Evolutionary conservation across 2,888 invertebrate genomes (phyloP).

Genomic region (Campoplex nolae): DNA sequence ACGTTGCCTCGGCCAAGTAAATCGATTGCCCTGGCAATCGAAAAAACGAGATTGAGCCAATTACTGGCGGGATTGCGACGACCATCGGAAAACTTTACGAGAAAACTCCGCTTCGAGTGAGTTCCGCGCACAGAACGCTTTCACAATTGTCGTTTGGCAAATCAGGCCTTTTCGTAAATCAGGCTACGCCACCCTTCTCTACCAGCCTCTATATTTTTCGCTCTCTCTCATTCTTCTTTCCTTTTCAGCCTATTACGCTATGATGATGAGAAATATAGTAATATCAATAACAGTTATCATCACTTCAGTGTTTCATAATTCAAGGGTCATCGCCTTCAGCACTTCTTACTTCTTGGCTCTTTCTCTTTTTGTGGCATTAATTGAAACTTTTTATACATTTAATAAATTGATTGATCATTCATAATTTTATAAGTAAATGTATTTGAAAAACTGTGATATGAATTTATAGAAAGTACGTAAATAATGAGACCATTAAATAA

Average conservation of each 20-base stretch:
- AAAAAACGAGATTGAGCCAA: slow-evolving; percentile 70
- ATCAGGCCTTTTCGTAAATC: slow-evolving; percentile 48
- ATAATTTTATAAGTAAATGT: slow-evolving; percentile 11
- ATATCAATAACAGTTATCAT: background rate
- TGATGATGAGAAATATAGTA: slow-evolving; percentile 12
- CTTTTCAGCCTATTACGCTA: background rate
- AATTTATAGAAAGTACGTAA: background rate
- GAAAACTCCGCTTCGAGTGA: slow-evolving; percentile 29
- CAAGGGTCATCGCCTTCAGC: background rate
- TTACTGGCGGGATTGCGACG: slow-evolving; percentile 44
- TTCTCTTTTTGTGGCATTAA: background rate
- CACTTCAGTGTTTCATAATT: background rate
- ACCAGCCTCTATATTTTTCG: background rate
- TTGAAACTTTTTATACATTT: background rate
- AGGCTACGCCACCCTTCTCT: slow-evolving; percentile 1
- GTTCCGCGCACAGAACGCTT: slow-evolving; percentile 31
- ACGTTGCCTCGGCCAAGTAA: slow-evolving; percentile 71
- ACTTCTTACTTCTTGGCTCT: background rate
- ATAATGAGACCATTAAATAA: background rate
- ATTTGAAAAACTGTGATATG: slow-evolving; percentile 5
- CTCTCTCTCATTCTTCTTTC: slow-evolving; percentile 1
- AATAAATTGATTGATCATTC: background rate
- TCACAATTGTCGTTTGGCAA: slow-evolving; percentile 53
- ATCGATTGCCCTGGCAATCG: slow-evolving; percentile 76
- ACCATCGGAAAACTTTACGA: slow-evolving; percentile 20